phyloP scores from a whole-genome alignment of 1,140 invertebrate species.

The Calliphora vicina region DNA sequence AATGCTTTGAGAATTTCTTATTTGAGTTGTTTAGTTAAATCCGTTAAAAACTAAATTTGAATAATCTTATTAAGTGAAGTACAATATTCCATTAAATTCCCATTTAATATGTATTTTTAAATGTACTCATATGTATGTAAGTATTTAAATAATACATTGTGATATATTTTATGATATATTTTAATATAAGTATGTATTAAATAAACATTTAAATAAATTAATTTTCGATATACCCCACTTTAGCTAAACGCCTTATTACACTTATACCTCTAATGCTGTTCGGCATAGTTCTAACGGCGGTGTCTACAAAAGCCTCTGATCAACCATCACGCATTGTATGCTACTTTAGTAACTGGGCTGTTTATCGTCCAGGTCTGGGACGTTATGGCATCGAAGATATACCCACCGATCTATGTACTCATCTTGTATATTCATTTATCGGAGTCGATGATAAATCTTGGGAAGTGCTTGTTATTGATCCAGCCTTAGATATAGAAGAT shows the following conservation, averaged over 20 bases:
- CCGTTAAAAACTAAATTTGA: too few relatives aligned
- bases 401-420: conserved; percentile 83
- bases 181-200: too few relatives aligned
- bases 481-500: conserved; percentile 79
- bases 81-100: too few relatives aligned
- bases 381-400: conserved; percentile 84
- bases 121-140: too few relatives aligned
- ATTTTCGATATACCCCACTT: too few relatives aligned
- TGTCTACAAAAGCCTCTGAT: conserved; percentile 38
- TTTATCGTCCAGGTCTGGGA: conserved; percentile 83
- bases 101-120: too few relatives aligned
- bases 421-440: conserved; percentile 90
- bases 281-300: conserved; percentile 39
- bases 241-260: conserved; percentile 28
- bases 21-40: too few relatives aligned
- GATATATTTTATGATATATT: too few relatives aligned
- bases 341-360: conserved; percentile 92
- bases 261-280: conserved; percentile 43
- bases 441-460: conserved; percentile 81
- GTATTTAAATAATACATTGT: too few relatives aligned
- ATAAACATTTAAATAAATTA: too few relatives aligned
- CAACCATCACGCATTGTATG: conserved; percentile 74
- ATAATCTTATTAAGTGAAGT: too few relatives aligned
- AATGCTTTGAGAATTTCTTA: too few relatives aligned
- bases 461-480: conserved; percentile 81